Conservation (phyloP, 2,888 invertebrate genomes). For the Aelia acuminata region DNA sequence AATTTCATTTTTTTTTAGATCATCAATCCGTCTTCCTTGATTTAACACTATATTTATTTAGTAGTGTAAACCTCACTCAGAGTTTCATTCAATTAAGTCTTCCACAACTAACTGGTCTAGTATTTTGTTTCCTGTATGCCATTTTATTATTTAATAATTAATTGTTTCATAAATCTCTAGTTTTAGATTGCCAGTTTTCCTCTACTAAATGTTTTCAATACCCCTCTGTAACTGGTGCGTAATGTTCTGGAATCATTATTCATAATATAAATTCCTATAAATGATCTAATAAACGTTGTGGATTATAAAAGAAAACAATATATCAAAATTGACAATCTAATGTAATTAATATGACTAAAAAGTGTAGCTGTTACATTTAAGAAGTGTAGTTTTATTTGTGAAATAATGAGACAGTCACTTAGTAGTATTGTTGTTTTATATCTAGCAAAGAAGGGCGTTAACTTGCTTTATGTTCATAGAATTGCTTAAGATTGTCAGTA, state of each 20-base stretch:
- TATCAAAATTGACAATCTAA: constrained; percentile 41
- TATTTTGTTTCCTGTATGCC: background rate
- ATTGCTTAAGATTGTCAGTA: constrained; percentile 7
- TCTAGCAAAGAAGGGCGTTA: background rate
- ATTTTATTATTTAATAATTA: background rate
- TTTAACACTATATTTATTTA: constrained; percentile 4
- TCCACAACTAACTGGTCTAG: background rate
- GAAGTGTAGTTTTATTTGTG: background rate
- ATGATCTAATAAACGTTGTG: background rate
- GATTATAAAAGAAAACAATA: background rate
- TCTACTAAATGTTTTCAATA: background rate
- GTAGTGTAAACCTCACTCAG: background rate
- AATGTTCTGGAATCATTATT: background rate
- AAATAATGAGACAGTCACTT: constrained; percentile 3
- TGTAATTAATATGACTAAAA: constrained; percentile 36
- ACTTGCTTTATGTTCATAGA: background rate
- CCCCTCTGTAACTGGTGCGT: background rate
- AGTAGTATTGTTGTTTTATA: background rate
- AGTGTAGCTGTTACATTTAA: constrained; percentile 3
- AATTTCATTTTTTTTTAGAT: background rate
- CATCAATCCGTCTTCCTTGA: background rate
- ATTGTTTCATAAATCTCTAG: background rate
- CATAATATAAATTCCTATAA: background rate
- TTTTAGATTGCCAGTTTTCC: background rate
- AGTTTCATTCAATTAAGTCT: background rate